Percentiles rank a stretch among this genome's conserved stretches.
Conservation (phyloP, 2,797 vertebrate species). For the Hypotaenidia okinawae region DNA sequence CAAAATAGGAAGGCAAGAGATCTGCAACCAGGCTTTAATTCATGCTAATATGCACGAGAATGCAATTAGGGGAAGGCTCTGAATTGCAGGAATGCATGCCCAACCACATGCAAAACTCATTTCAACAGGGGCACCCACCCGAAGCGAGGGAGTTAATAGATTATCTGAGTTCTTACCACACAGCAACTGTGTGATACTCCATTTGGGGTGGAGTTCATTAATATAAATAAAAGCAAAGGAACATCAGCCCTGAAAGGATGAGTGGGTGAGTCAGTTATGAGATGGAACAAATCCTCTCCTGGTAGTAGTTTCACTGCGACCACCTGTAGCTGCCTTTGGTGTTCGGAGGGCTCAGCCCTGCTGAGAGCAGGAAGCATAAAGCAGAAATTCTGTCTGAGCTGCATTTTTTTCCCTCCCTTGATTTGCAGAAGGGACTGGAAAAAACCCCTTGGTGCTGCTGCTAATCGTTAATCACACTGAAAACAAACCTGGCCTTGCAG, state of each 20-base stretch:
- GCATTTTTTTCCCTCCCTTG: background rate
- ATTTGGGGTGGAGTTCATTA: background rate
- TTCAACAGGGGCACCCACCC: background rate
- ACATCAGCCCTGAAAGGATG: background rate
- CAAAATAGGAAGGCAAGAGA: background rate
- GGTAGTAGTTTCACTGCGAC: background rate
- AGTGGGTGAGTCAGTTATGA: background rate
- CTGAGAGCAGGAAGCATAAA: background rate
- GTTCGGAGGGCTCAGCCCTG: background rate
- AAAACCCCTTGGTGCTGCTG: background rate
- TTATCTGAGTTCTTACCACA: background rate
- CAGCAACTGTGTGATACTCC: background rate
- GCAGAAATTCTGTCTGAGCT: conserved; percentile 39
- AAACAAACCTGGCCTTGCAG: conserved; percentile 52
- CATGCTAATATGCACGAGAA: background rate
- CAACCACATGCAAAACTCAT: background rate
- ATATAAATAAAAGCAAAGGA: background rate
- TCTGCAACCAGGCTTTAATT: conserved; percentile 24
- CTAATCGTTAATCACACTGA: conserved; percentile 48
- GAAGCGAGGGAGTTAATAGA: background rate
- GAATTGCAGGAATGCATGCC: background rate
- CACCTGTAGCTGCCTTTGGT: background rate
- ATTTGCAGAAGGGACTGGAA: background rate
- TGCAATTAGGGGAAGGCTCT: conserved; percentile 11
- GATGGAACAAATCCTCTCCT: background rate